Base-by-base conservation (phyloP, 2,797 vertebrate genomes). In the Anabas testudineus region DNA sequence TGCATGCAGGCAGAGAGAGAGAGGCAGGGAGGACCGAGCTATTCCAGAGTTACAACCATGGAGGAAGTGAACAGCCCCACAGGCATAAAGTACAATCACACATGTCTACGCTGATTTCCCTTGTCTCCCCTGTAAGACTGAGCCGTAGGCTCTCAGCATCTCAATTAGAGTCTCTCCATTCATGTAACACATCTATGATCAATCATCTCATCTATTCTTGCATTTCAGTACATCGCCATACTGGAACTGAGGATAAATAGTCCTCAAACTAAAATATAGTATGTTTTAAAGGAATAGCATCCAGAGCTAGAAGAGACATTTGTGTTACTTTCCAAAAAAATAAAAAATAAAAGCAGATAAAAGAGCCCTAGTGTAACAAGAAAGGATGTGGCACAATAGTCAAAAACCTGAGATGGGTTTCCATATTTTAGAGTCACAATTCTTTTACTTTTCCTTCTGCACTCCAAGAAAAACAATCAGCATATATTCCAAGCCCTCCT, bases 1-100 rank as follows among this genome's bases (percentile, higher is more conserved):
- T 81, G 84, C 86, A 81, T 90, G 67, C 63, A 86, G 68, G 49
- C 71, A 57, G 43, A 55, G 71, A 74, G 71, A 74, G 65, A 60
- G 58, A 71, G 56, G 68, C 26, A 46, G 60, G 19, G 56, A 81
- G 43, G 58, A 48, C 55, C 2, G 32, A 63, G 76, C 60, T 67
- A 42, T 45, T 79, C 72, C 77, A 78, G 64, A 42, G 67, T 71
- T 42, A 39, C 51, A 65, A 72, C 71, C 70, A 32, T 4, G 36
- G 45, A 81, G 74, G 68, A 67, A 64, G 69, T 62, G 42, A 81
- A 56, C 64, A 46, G 34, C 71, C 67, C 55, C 64, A 41, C 5
- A 45, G 67, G 45, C 69, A 71, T 5, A n/a, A 71, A 77, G 60
- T 58, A 67, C 41, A 74, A 71, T 53, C 71, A 48, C 59, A 77